A percentile compares a stretch with the other conserved stretches of the same genome.
Evolutionary conservation across 2,113 vertebrate species (phyloP).

Genomic region (Cheilinus undulatus): DNA sequence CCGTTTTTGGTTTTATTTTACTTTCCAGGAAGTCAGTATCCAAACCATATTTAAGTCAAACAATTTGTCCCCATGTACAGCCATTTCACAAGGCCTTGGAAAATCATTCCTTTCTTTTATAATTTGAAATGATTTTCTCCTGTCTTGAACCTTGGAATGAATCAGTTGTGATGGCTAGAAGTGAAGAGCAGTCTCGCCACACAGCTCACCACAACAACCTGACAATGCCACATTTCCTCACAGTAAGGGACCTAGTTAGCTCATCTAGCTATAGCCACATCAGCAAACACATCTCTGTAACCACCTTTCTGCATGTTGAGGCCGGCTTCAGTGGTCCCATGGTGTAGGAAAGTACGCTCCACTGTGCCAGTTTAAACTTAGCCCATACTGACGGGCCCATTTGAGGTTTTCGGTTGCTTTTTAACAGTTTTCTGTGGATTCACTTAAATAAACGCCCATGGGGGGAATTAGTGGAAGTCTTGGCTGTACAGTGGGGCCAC

Average conservation of each 20-base stretch:
- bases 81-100: constrained; percentile 36
- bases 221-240: constrained; percentile 66
- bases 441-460: constrained; percentile 61
- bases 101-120: constrained; percentile 5
- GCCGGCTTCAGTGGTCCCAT: constrained; percentile 67
- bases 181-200: constrained; percentile 47
- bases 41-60: constrained; percentile 46
- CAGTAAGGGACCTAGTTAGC: constrained; percentile 57
- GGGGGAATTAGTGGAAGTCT: constrained; percentile 74
- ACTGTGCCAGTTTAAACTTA: constrained; percentile 79
- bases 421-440: constrained; percentile 72
- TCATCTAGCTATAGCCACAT: constrained; percentile 63
- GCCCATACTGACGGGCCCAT: constrained; percentile 70
- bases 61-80: constrained; percentile 40
- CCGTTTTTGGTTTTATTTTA: constrained; percentile 54
- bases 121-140: constrained; percentile 30
- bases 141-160: constrained; percentile 49
- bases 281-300: constrained; percentile 67
- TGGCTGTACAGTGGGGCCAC: constrained; percentile 69
- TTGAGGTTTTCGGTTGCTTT: constrained; percentile 80
- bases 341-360: constrained; percentile 67
- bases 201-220: constrained; percentile 72
- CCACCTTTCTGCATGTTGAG: constrained; percentile 60
- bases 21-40: constrained; percentile 36
- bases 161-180: constrained; percentile 45